Percentiles rank a stretch among this genome's conserved stretches.
These are phyloP conservation scores for Aramus guarauna DNA, from an alignment of 2,113 vertebrate species.

Conservation along the genomic window DNA sequence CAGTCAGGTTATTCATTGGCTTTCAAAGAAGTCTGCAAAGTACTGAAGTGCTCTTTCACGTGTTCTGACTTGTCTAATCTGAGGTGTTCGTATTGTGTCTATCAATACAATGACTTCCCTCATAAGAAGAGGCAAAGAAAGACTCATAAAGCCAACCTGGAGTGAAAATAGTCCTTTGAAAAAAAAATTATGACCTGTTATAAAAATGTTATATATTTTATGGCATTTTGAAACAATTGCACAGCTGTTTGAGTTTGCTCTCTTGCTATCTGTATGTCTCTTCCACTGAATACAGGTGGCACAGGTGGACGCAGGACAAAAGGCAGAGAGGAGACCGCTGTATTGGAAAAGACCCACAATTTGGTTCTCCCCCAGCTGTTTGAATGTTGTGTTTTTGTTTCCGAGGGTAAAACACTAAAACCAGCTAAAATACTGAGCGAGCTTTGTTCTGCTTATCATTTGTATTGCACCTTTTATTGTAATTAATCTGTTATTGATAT, in stretches of 20 bases:
- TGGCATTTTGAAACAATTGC: background rate
- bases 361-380: background rate
- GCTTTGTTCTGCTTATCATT: background rate
- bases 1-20: background rate
- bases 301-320: background rate
- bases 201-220: background rate
- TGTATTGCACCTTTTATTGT: background rate
- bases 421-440: background rate
- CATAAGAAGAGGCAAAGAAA: background rate
- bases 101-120: background rate
- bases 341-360: accelerated
- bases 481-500: background rate
- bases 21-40: background rate
- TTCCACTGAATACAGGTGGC: background rate
- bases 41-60: background rate
- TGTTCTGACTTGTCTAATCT: background rate
- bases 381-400: background rate
- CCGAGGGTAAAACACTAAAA: background rate
- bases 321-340: accelerated
- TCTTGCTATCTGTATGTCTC: background rate
- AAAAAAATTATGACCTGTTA: background rate
- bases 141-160: background rate
- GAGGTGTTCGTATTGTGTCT: background rate
- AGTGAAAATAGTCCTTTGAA: background rate
- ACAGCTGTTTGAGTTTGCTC: background rate